Conservation (phyloP, 2,113 vertebrate genomes). For the Synchiropus splendidus region DNA sequence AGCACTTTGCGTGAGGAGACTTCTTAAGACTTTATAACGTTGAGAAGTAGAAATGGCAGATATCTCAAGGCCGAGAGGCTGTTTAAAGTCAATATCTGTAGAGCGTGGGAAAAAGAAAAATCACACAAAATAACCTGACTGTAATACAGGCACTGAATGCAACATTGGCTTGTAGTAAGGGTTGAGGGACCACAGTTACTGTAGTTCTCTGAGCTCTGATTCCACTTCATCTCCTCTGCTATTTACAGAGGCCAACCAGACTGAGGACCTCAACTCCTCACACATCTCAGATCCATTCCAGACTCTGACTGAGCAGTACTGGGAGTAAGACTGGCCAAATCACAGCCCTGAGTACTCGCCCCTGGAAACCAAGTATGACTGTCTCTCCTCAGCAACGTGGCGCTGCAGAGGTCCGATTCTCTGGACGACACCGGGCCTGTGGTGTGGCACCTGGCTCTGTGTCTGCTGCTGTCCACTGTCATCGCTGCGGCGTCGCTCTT, state of each 20-base stretch:
- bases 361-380: not conserved
- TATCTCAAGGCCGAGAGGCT: too few species aligned
- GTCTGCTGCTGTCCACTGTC: constrained; percentile 80
- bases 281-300: constrained; percentile 44
- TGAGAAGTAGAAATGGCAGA: too few species aligned
- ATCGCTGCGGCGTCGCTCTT: constrained; percentile 73
- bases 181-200: too few species aligned
- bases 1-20: too few species aligned
- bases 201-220: too few species aligned
- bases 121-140: too few species aligned
- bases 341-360: not conserved
- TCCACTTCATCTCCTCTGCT: too few species aligned
- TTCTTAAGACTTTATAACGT: too few species aligned
- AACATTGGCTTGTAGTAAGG: too few species aligned
- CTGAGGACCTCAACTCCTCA: constrained; percentile 56
- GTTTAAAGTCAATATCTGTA: too few species aligned
- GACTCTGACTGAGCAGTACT: constrained; percentile 84
- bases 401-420: constrained; percentile 74
- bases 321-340: constrained; percentile 77
- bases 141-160: too few species aligned
- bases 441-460: constrained; percentile 91
- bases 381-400: constrained; percentile 60
- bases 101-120: too few species aligned
- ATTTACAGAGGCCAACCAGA: constrained; percentile 53
- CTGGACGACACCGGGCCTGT: constrained; percentile 78